Evolutionary conservation across 2,888 invertebrate species (phyloP).

Genomic region (Cataglyphis altisquamis): DNA sequence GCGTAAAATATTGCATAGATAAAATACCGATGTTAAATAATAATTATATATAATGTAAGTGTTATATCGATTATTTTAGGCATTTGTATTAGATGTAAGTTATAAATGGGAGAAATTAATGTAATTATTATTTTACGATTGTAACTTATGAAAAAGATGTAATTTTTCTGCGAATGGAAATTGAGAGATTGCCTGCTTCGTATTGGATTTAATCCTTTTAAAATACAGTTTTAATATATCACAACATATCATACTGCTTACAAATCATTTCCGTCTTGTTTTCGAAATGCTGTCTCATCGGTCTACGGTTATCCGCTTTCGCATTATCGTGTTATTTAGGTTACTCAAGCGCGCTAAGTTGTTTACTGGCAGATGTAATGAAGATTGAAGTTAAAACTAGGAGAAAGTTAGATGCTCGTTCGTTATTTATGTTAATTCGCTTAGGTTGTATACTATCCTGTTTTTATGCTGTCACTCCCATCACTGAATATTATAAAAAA

Average conservation of each 20-base stretch:
- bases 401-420: slow-evolving; percentile 30
- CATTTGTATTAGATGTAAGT: neutral
- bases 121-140: slow-evolving; percentile 2
- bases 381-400: slow-evolving; percentile 44
- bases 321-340: slow-evolving; percentile 47
- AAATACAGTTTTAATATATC: neutral
- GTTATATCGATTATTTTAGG: neutral
- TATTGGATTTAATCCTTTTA: neutral
- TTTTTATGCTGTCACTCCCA: neutral
- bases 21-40: neutral
- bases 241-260: slow-evolving; percentile 14
- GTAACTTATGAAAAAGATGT: neutral
- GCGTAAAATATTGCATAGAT: neutral
- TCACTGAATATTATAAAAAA: slow-evolving; percentile 16
- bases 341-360: slow-evolving; percentile 45
- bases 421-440: slow-evolving; percentile 45
- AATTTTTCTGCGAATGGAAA: neutral
- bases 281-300: slow-evolving; percentile 31
- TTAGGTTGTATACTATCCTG: slow-evolving; percentile 17
- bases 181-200: neutral
- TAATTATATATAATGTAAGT: slow-evolving; percentile 5
- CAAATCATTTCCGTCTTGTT: slow-evolving; percentile 26
- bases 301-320: slow-evolving; percentile 29
- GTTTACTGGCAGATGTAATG: slow-evolving; percentile 46
- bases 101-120: neutral